Conservation (phyloP, 2,888 invertebrate species). For the Drosophila phalerata region DNA sequence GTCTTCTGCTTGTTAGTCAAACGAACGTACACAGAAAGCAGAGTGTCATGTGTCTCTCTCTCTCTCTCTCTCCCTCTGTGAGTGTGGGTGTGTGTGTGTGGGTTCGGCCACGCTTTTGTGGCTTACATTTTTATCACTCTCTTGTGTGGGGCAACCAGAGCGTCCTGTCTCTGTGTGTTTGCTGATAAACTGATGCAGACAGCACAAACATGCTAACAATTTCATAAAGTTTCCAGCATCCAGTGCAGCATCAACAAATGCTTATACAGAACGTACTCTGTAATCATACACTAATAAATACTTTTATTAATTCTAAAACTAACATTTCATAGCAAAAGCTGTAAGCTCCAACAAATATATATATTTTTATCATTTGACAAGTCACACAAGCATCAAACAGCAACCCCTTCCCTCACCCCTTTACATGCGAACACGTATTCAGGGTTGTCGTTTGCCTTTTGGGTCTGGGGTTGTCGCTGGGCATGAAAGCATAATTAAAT, state of each 20-base stretch:
- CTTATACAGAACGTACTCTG: constrained; percentile 1
- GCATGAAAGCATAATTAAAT: constrained; percentile 60
- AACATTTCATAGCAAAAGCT: constrained; percentile 37
- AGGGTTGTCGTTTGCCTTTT: constrained; percentile 19
- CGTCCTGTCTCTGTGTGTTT: constrained; percentile 42
- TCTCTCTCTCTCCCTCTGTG: not conserved
- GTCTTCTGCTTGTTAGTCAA: constrained; percentile 80
- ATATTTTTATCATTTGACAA: constrained; percentile 26
- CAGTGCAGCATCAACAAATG: constrained; percentile 14
- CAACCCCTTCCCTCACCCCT: not conserved
- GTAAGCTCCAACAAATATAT: constrained; percentile 17
- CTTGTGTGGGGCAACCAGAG: constrained; percentile 29
- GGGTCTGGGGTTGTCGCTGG: constrained; percentile 10
- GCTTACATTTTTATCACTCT: constrained; percentile 80
- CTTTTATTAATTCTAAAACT: constrained; percentile 28
- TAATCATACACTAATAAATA: constrained; percentile 33
- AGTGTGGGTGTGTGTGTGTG: constrained; percentile 30
- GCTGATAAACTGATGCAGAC: constrained; percentile 65
- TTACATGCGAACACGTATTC: not conserved
- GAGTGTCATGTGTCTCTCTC: constrained; percentile 31
- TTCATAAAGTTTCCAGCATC: constrained; percentile 65
- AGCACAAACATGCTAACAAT: constrained; percentile 66
- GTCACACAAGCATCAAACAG: constrained; percentile 15
- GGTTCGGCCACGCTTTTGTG: constrained; percentile 65
- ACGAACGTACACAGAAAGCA: constrained; percentile 50